These are phyloP conservation scores for Brachynemurus nebulosus DNA, from an alignment of 2,888 invertebrate genomes.

Conservation along the genomic window DNA sequence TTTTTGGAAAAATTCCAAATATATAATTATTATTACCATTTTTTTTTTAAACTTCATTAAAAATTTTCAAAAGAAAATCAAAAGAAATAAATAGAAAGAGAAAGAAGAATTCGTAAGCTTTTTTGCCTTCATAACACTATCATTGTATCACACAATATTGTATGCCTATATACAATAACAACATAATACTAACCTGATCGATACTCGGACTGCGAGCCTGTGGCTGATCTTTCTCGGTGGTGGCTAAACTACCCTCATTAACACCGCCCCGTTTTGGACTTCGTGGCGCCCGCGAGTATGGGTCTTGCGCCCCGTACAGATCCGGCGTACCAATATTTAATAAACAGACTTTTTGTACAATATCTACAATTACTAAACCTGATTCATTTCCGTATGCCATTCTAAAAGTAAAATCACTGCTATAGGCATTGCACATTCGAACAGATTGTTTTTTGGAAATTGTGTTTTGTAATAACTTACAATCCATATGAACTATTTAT, in stretches of 20 bases:
- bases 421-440: no score
- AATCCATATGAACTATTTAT: slow-evolving; percentile 95
- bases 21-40: neutral
- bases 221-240: slow-evolving; percentile 32
- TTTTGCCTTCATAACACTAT: no score
- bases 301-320: slow-evolving; percentile 79
- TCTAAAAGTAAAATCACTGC: slow-evolving; percentile 40
- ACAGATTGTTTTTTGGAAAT: no score
- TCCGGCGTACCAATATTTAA: slow-evolving; percentile 81
- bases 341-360: slow-evolving; percentile 78
- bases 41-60: no score
- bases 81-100: slow-evolving; percentile 1
- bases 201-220: slow-evolving; percentile 73
- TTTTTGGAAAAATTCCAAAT: neutral
- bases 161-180: no score
- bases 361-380: slow-evolving; percentile 89
- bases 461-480: slow-evolving; percentile 45
- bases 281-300: slow-evolving; percentile 67
- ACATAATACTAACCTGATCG: slow-evolving; percentile 74
- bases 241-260: slow-evolving; percentile 31
- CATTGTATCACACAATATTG: no score
- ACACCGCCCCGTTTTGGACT: slow-evolving; percentile 49
- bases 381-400: slow-evolving; percentile 96
- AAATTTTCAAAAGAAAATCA: no score
- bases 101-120: neutral